Base-by-base conservation (phyloP, 1,140 invertebrate species). In the Mactra quadrangularis region DNA sequence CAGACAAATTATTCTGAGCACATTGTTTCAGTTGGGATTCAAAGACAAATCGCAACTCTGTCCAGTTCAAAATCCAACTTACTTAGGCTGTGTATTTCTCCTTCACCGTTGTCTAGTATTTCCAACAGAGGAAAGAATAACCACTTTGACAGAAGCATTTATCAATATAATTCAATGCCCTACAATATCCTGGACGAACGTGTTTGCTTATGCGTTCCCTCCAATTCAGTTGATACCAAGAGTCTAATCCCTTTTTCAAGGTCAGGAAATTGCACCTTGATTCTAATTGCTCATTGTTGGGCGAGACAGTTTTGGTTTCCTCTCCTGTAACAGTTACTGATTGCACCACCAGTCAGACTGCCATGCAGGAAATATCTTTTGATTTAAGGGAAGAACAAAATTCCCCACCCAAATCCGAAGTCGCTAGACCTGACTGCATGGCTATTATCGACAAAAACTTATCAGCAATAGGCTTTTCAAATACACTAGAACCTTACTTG, bases 181-280 rank as follows among this genome's bases (percentile, higher is more conserved):
- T 64, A 53, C 2, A 57, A 47, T 27, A 81, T 81, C 15, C 38
- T 52, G 3, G 57, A 47, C 0, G 41, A n/a, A n/a, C n/a, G n/a
- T n/a, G n/a, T n/a, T n/a, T n/a, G n/a, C n/a, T n/a, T n/a, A n/a
- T n/a, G n/a, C n/a, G n/a, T n/a, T n/a, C n/a, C n/a, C n/a, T n/a
- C n/a, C n/a, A n/a, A n/a, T n/a, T n/a, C n/a, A n/a, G 52, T 47
- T 25, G 59, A 17, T 47, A 71, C 4, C 33, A 70, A 3, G 71
- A 70, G 29, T 38, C 64, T 15, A 81, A 70, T 59, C 64, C 62
- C 11, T 45, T 72, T 17, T 47, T 77, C 29, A 60, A 70, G 52
- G 62, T 83, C 64, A 68, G 50, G 55, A 45, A 59, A 38, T 47
- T 71, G 50, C 72, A 83, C 38, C 62, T n/a, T n/a, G n/a, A n/a